phyloP scores from a whole-genome alignment of 2,113 vertebrate species.

The Sakesphorus luctuosus region DNA sequence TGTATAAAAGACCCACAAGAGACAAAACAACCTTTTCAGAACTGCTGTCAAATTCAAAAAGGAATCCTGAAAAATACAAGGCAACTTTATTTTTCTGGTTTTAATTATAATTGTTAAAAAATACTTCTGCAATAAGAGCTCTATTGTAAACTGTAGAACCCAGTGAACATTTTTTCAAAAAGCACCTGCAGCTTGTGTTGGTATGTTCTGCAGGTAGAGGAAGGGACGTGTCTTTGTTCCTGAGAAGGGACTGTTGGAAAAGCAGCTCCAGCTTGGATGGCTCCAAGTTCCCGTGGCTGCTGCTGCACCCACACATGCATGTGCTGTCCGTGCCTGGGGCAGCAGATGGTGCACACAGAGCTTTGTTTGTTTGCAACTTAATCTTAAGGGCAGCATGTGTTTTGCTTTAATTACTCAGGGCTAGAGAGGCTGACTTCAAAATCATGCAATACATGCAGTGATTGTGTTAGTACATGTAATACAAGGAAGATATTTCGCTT shows the following conservation, averaged over 20 bases:
- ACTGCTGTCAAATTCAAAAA: background rate
- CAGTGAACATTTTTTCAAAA: background rate
- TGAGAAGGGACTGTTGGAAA: background rate
- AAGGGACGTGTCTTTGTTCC: background rate
- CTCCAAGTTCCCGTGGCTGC: background rate
- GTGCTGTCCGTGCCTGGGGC: background rate
- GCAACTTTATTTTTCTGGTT: background rate
- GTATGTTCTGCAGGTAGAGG: background rate
- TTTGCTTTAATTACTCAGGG: slow-evolving; percentile 64
- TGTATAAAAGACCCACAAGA: background rate
- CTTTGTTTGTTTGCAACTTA: slow-evolving; percentile 56
- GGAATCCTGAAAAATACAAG: background rate
- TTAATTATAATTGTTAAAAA: background rate
- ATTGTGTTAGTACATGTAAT: background rate
- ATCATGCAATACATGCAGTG: background rate
- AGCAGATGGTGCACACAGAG: slow-evolving; percentile 54
- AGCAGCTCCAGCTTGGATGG: background rate
- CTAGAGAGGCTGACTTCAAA: slow-evolving; percentile 46
- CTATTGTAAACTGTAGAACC: background rate
- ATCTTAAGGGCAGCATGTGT: slow-evolving; percentile 59
- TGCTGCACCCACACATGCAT: background rate
- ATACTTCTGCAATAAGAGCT: background rate
- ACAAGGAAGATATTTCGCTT: background rate
- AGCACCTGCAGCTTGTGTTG: background rate
- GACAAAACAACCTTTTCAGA: background rate